Conservation (phyloP, 2,888 invertebrate species). For the Xiphydria camelus region DNA sequence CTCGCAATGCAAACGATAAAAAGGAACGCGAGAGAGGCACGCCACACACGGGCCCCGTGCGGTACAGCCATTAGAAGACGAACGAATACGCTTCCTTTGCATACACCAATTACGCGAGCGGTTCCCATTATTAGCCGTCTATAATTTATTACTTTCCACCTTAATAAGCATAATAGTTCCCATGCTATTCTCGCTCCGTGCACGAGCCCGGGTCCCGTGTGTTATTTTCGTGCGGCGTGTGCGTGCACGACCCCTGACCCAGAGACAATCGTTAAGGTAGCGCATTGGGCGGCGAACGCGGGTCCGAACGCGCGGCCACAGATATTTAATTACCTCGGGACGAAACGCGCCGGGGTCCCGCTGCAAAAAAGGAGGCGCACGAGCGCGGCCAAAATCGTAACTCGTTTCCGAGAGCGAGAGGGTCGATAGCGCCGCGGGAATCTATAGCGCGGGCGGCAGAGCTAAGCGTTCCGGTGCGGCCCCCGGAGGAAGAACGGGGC, state of each 20-base stretch:
- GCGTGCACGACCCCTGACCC: slow-evolving; percentile 51
- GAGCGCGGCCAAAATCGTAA: slow-evolving; percentile 33
- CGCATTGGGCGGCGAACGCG: slow-evolving; percentile 40
- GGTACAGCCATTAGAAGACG: too few relatives aligned
- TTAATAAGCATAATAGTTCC: slow-evolving; percentile 58
- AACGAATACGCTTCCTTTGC: slow-evolving; percentile 53
- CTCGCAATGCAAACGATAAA: too few relatives aligned
- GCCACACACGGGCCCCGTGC: too few relatives aligned
- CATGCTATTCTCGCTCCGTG: slow-evolving; percentile 51
- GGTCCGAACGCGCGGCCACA: slow-evolving; percentile 27
- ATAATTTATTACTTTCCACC: slow-evolving; percentile 57
- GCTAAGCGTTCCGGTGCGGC: too few relatives aligned
- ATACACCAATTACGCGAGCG: slow-evolving; percentile 51
- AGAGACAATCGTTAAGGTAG: slow-evolving; percentile 56
- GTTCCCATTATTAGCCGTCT: slow-evolving; percentile 52
- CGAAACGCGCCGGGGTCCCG: slow-evolving; percentile 8
- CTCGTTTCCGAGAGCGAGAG: slow-evolving; percentile 23
- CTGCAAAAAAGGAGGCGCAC: slow-evolving; percentile 20
- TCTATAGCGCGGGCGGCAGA: too few relatives aligned
- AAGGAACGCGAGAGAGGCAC: too few relatives aligned
- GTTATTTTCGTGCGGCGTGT: slow-evolving; percentile 25
- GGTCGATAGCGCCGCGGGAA: too few relatives aligned
- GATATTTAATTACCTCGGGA: slow-evolving; percentile 49
- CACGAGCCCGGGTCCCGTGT: slow-evolving; percentile 20
- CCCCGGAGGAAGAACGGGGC: slow-evolving; percentile 11